A percentile compares a stretch with the other conserved stretches of the same genome.
phyloP scores from a whole-genome alignment of 2,797 vertebrate genomes.

The Chromobotia macracanthus region DNA sequence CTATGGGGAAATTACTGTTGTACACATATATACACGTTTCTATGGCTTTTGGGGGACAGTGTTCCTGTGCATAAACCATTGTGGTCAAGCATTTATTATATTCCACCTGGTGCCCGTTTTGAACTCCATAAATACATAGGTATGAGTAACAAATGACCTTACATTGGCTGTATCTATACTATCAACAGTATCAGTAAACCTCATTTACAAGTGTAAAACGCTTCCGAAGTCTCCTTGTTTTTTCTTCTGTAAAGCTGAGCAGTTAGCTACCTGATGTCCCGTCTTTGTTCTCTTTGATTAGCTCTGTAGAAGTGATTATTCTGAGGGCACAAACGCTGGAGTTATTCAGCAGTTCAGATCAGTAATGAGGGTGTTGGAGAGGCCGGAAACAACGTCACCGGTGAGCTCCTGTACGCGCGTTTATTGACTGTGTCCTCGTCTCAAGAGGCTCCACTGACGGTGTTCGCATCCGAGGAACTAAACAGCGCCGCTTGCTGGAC shows the following conservation, averaged over 20 bases:
- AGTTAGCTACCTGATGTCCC: neutral
- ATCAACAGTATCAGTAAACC: slow-evolving; percentile 95
- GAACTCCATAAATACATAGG: slow-evolving; percentile 86
- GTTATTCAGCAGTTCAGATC: slow-evolving; percentile 34
- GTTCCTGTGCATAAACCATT: slow-evolving; percentile 97
- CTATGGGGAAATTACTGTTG: slow-evolving; percentile 88
- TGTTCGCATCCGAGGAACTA: slow-evolving; percentile 11
- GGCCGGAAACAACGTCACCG: slow-evolving; percentile 23
- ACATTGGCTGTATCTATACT: slow-evolving; percentile 94
- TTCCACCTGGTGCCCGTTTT: slow-evolving; percentile 90
- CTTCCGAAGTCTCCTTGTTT: slow-evolving; percentile 43
- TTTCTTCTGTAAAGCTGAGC: neutral
- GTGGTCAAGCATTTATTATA: slow-evolving; percentile 99
- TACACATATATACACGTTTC: slow-evolving; percentile 95
- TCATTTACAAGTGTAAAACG: slow-evolving; percentile 89
- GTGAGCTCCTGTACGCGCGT: slow-evolving; percentile 45
- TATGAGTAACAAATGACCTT: slow-evolving; percentile 95
- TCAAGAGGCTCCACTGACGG: slow-evolving; percentile 57
- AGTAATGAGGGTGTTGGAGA: slow-evolving; percentile 33
- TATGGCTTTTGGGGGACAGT: slow-evolving; percentile 87
- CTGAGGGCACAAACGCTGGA: slow-evolving; percentile 13
- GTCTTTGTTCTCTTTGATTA: slow-evolving; percentile 19
- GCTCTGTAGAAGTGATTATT: slow-evolving; percentile 14
- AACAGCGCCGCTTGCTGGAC: slow-evolving; percentile 69
- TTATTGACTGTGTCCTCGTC: slow-evolving; percentile 46